Base-by-base conservation (phyloP, 1,140 invertebrate species). In the Drosophila bocki region DNA sequence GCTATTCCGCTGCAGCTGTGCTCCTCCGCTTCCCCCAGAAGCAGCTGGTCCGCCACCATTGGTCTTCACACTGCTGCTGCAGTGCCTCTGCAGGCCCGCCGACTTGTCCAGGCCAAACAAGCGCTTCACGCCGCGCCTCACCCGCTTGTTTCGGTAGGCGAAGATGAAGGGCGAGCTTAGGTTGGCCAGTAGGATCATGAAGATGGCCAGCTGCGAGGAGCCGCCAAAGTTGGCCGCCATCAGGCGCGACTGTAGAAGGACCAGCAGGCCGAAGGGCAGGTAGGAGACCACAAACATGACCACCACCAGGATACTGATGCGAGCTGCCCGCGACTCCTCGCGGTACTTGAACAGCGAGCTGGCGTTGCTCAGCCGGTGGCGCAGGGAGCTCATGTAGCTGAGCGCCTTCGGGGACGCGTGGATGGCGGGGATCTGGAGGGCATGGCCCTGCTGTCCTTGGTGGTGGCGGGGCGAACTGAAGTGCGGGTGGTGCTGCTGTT, bases 301-400 rank as follows among this genome's bases (percentile, higher is more conserved):
- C 69, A 94, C 93, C 77, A 94, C 94, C 71, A 97, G 85, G 33
- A 96, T 95, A 80, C 96, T 97, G 50, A 97, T 96, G 59, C 96
- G 95, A 5, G 96, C 97, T 0, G 97, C 96, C 67, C 97, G 94
- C 35, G 96, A 96, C 92, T 97, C 97, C 92, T 97, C 96, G 22
- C 96, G 94, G 90, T 97, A 97, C 61, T 95, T 94, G 92, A 97
- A 97, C 61, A 97, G 93, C 17, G 96, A 96, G n/a, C 96, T 96
- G 12, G 96, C 97, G 87, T 97, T 97, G 62, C 96, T 97, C 45
- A 97, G 96, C 11, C 96, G 93, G 91, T 96, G 95, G 42, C 95
- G 95, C 57, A 97, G 93, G 7, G 95, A 96, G 56, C 95, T 96
- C 75, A 97, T 96, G 78, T 96, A 95, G 67, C 92, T 91, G 15